These are phyloP conservation scores for Cepphus grylle DNA, from an alignment of 2,113 vertebrate genomes.

Conservation along the genomic window DNA sequence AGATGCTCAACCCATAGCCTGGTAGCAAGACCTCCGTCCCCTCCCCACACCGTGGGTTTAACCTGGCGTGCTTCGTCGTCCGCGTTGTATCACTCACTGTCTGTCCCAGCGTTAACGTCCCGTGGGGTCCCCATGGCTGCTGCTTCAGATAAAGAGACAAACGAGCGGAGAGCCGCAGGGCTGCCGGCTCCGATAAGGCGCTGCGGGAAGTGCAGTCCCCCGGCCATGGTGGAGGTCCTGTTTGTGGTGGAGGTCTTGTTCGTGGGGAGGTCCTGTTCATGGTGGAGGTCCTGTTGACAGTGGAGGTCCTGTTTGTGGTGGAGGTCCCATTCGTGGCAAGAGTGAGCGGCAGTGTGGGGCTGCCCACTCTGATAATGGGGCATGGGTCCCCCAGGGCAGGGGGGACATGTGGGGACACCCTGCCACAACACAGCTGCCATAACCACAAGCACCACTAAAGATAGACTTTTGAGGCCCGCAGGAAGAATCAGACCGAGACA, in stretches of 20 bases:
- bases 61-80: fast-evolving
- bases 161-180: background rate
- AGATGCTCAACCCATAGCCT: background rate
- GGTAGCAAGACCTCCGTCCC: background rate
- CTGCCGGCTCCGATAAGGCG: background rate
- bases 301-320: background rate
- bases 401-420: background rate
- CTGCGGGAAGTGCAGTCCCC: fast-evolving
- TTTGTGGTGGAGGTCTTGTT: background rate
- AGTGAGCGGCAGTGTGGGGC: fast-evolving
- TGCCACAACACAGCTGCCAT: fast-evolving
- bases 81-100: fast-evolving
- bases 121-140: fast-evolving
- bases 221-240: background rate
- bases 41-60: fast-evolving
- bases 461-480: background rate
- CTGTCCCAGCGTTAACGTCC: fast-evolving
- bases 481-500: background rate
- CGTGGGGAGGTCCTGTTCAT: background rate
- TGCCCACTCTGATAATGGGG: fast-evolving
- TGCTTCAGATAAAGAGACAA: background rate
- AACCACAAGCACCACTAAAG: background rate
- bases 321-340: background rate
- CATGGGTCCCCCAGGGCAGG: fast-evolving
- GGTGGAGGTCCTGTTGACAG: background rate